Percentiles rank a stretch among this genome's conserved stretches.
phyloP scores from a whole-genome alignment of 2,888 invertebrate species.

The Cosmopolites sordidus region DNA sequence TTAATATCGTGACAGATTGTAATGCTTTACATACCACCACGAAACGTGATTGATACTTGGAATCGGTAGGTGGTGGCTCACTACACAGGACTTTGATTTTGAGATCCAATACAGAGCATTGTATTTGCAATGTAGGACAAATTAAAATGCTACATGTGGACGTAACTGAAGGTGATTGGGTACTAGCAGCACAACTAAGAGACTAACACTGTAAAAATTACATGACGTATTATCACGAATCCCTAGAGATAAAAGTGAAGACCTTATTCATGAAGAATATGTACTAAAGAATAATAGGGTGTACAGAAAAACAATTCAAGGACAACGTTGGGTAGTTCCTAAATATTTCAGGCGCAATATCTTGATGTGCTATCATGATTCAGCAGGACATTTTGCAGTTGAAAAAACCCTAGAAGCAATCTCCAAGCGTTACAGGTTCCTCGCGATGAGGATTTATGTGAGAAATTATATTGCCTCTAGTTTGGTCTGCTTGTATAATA shows the following conservation, averaged over 20 bases:
- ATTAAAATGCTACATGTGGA: too few relatives aligned
- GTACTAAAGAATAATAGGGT: too few relatives aligned
- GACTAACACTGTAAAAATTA: conserved; percentile 2
- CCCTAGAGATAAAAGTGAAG: conserved; percentile 25
- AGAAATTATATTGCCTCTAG: conserved; percentile 34
- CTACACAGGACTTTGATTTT: conserved; percentile 10
- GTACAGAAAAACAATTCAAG: conserved; percentile 16
- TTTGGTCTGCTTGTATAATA: conserved; percentile 20
- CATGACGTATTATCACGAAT: too few relatives aligned
- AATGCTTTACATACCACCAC: conserved; percentile 1
- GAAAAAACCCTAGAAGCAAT: too few relatives aligned
- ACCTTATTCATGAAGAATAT: too few relatives aligned
- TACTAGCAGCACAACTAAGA: conserved; percentile 1
- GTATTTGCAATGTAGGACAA: too few relatives aligned
- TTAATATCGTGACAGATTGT: conserved; percentile 7
- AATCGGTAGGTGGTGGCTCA: too few relatives aligned
- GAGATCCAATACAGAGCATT: conserved; percentile 20
- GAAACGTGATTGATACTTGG: conserved; percentile 7
- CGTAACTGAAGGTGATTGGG: too few relatives aligned
- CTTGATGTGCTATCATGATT: too few relatives aligned
- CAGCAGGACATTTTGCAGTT: too few relatives aligned
- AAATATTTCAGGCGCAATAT: conserved; percentile 9
- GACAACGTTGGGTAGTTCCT: conserved; percentile 25
- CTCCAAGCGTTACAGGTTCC: too few relatives aligned
- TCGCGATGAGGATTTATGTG: conserved; percentile 27